These are phyloP conservation scores for Bombus confusus DNA, from an alignment of 1,140 invertebrate species.

Conservation along the genomic window DNA sequence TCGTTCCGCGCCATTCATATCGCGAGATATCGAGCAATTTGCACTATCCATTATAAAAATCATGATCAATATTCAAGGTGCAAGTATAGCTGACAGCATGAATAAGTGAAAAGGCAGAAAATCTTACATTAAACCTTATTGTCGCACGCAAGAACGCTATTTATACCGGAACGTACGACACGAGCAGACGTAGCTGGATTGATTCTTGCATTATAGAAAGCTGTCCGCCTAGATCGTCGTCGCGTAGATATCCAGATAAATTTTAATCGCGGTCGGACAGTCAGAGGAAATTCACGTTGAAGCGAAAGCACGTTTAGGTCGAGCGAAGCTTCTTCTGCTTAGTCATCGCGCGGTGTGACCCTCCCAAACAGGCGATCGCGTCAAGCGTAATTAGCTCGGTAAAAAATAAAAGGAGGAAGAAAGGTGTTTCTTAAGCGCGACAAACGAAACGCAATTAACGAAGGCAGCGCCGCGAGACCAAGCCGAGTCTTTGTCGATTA, in stretches of 20 bases:
- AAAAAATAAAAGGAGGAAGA: constrained; percentile 55
- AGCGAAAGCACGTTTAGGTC: too few relatives aligned
- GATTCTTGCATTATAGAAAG: not conserved
- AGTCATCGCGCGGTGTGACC: not conserved
- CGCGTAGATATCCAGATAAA: not conserved
- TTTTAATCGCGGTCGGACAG: not conserved
- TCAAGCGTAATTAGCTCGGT: constrained; percentile 56
- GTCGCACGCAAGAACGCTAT: not conserved
- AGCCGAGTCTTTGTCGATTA: constrained; percentile 47
- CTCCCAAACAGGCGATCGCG: constrained; percentile 3
- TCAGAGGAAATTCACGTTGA: not conserved
- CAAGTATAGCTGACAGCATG: not conserved
- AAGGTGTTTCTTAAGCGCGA: constrained; percentile 61
- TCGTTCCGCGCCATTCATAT: too few relatives aligned
- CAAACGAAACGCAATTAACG: constrained; percentile 69
- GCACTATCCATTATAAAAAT: not conserved
- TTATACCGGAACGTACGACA: too few relatives aligned
- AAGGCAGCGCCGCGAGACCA: constrained; percentile 56
- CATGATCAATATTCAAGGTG: not conserved
- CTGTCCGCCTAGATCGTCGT: too few relatives aligned
- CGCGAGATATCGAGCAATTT: too few relatives aligned
- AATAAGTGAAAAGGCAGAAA: not conserved
- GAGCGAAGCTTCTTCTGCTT: not conserved
- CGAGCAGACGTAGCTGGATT: not conserved
- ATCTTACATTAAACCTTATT: not conserved